phyloP scores from a whole-genome alignment of 2,113 vertebrate genomes.

The Terrapene triunguis region DNA sequence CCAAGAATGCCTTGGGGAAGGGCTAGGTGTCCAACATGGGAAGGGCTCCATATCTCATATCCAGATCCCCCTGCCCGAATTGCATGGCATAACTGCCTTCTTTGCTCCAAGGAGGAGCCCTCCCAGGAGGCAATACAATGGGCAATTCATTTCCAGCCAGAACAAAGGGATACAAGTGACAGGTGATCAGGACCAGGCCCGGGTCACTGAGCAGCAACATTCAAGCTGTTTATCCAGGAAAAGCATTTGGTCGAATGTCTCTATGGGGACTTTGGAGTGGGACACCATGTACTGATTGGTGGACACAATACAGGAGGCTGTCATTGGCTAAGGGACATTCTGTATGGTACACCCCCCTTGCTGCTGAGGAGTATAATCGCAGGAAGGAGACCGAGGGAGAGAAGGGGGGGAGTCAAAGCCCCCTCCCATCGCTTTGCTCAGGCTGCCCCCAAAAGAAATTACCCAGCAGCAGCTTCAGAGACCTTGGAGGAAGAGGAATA shows the following conservation, averaged over 20 bases:
- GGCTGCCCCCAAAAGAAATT: conserved; percentile 23
- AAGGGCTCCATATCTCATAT: not conserved
- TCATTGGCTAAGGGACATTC: conserved; percentile 28
- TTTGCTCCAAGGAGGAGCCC: not conserved
- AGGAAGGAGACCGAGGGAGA: not conserved
- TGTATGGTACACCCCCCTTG: not conserved
- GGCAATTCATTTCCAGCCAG: conserved; percentile 54
- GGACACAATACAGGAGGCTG: conserved; percentile 32
- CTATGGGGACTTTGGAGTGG: not conserved
- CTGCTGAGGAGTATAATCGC: not conserved
- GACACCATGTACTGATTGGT: conserved; percentile 34
- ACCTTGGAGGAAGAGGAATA: conserved; percentile 1
- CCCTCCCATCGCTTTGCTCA: conserved; percentile 45
- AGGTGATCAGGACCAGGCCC: conserved; percentile 66
- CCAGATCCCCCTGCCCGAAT: not conserved
- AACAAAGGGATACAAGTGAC: conserved; percentile 58
- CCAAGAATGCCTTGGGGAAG: not conserved
- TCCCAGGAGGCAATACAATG: not conserved
- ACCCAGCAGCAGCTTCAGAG: not conserved
- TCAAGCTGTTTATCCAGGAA: not conserved
- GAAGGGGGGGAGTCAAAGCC: conserved; percentile 14
- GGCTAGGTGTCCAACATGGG: not conserved
- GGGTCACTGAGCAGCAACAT: conserved; percentile 67
- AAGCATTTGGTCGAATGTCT: conserved; percentile 39
- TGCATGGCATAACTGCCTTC: not conserved